Evolutionary conservation across 1,140 invertebrate genomes (phyloP), one percentile per base, ranked within the genome.

Genomic region (Lepidotrigona ventralis): DNA sequence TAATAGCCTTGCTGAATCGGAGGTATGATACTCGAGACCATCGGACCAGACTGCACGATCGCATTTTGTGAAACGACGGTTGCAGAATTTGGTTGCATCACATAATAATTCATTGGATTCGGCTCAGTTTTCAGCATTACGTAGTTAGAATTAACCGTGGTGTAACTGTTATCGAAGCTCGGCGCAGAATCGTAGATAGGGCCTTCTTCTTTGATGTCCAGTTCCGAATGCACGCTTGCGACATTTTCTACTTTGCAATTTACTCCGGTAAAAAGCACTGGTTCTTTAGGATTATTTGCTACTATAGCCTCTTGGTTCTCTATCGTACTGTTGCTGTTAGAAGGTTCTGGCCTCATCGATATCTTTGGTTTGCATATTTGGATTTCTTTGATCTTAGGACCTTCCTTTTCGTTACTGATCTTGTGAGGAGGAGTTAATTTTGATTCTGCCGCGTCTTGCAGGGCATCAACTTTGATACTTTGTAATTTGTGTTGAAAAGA

Each of bases 131-230:
- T 89, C 19, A 88, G 83, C 29, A 90, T 75, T 9, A 90, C 85
- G 66, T 91, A 91, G 76, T 90, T 90, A 14, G 89, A 84, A 39
- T 92, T 91, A 53, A 89, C 14, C 23, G 85, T 73, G 56, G 85
- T 73, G 56, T 56, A 89, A 53, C 81, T 85, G 46, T 60, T 89
- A 15, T 72, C 60, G 19, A 70, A 64, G 33, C n/a, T 78, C 6
- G 79, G 15, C 46, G 75, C 14, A 6, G 69, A 79, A 58, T 92
- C 92, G 5, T 90, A 90, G 26, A 90, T 84, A 17, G 90, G 89
- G 14, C 85, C 90, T 54, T 94, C 93, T 15, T 93, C 93, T 33
- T 93, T 92, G 14, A 94, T 94, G 68, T 94, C 92, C 56, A 93
- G 60, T 64, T 93, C 93, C 1, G 93, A 93, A 77, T 94, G 93